phyloP scores from a whole-genome alignment of 2,797 vertebrate species.

The Heteromormyrus szaboi region DNA sequence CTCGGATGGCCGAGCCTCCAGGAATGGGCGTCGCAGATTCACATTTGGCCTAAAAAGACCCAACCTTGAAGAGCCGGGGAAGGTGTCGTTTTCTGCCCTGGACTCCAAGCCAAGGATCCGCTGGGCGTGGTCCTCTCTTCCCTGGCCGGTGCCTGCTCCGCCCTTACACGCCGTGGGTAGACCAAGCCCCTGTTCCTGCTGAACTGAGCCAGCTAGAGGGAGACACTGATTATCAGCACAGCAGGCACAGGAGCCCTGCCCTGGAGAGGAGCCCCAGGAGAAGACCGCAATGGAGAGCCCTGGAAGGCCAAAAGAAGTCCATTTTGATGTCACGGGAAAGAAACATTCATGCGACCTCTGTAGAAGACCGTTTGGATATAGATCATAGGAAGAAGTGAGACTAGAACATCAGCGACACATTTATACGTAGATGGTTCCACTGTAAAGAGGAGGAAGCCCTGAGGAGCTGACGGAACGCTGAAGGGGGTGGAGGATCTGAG shows the following conservation, averaged over 20 bases:
- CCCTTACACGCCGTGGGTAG: conserved; percentile 16
- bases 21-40: not conserved
- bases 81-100: not conserved
- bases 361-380: not conserved
- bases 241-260: conserved; percentile 24
- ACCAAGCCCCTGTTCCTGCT: conserved; percentile 79
- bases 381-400: not conserved
- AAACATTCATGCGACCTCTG: not conserved
- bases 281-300: not conserved
- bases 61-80: not conserved
- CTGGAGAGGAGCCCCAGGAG: not conserved
- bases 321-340: not conserved
- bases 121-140: not conserved
- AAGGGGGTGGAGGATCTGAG: not conserved
- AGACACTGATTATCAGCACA: conserved; percentile 38
- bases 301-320: not conserved
- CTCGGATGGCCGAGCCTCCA: not conserved
- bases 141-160: not conserved
- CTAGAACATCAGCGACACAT: not conserved
- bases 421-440: not conserved
- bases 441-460: conserved; percentile 1
- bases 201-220: conserved; percentile 79
- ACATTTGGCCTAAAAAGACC: not conserved
- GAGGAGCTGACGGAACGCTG: not conserved
- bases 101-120: not conserved